Base-by-base conservation (phyloP, 2,797 vertebrate species). In the Sphaeramia orbicularis region DNA sequence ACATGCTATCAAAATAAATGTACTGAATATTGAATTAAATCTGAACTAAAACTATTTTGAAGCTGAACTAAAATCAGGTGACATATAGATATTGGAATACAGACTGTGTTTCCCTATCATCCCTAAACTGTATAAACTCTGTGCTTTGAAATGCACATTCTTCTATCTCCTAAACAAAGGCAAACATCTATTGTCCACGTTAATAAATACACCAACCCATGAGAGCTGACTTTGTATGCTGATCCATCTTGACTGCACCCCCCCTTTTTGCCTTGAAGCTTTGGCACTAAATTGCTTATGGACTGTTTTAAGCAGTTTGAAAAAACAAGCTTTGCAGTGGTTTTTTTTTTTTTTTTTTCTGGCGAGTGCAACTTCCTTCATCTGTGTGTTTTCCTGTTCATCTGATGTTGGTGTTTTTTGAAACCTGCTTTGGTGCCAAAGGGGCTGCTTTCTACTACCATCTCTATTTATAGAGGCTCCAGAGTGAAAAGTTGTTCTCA, bases 381-480 rank as follows among this genome's bases (percentile, higher is more conserved):
- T 43, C 51, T 8, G 47, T 35, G 30, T 52, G 13, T 57, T 59
- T 62, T 59, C 30, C 12, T 38, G 37, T 51, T 73, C 19, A 59
- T 75, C 30, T 51, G 24, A 62, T 80, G 44, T 35, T 65, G 50
- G 5, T 77, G 64, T 71, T 74, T 73, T 49, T 42, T 53, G 24
- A 59, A 56, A 49, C 16, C 42, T 43, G 16, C 57, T 70, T 68
- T 58, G 60, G 52, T 37, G 36, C 69, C 74, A 62, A 80, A 72
- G 30, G 13, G 27, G 32, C 41, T 52, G 36, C 32, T 71, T 80
- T 67, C 51, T 71, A 71, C 52, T 44, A 65, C 52, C 14, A 3
- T 18, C 57, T 83, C 84, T 89, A 90, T 89, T 89, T 92, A 87
- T 91, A 90, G 87, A 74, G 50, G 32, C 54, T 83, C 62, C 4